Evolutionary conservation across 2,888 invertebrate species (phyloP), one percentile per base, ranked within the genome.

Genomic region (Caenorhabditis becei): DNA sequence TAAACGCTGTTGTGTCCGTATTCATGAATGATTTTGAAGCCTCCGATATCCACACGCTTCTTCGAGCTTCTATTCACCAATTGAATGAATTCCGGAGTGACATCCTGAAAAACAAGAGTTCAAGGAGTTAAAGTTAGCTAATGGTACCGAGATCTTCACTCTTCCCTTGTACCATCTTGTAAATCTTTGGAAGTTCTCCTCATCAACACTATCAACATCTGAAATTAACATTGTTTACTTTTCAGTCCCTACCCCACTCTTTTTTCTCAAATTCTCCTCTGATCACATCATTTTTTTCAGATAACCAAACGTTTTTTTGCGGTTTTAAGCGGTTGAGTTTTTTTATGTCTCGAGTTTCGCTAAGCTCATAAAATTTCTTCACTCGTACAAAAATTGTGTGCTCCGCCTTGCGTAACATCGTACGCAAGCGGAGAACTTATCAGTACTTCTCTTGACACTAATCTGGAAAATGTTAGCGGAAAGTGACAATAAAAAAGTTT

Each of bases 131-230:
- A n/a, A 11, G 44, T 44, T n/a, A 7, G 3, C 44, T 44, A 16
- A 44, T 44, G n/a, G 16, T 54, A 75, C 75, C 56, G 59, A 44
- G 54, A 80, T 80, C 80, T 77, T 80, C 41, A 80, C 77, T 66
- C 77, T 47, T 47, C 80, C 77, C 51, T 80, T 80, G 66, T 77
- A 80, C 80, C 80, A 80, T 71, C 80, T 69, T 5, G 80, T 80
- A 75, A 69, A 75, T 65, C 75, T 69, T 47, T 80, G 80, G 69
- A 80, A 69, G 66, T 80, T 74, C 44, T 80, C 80, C 26, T 74
- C 69, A 44, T 80, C 80, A 37, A 72, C 41, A 44, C 80, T 80
- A 18, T 66, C 61, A 32, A 18, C 24, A 18, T 56, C 74, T 74
- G 53, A 56, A 78, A 59, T 20, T 26, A n/a, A 16, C 8, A 61